phyloP scores from a whole-genome alignment of 2,888 invertebrate species.

The Drosophila mayaguana region DNA sequence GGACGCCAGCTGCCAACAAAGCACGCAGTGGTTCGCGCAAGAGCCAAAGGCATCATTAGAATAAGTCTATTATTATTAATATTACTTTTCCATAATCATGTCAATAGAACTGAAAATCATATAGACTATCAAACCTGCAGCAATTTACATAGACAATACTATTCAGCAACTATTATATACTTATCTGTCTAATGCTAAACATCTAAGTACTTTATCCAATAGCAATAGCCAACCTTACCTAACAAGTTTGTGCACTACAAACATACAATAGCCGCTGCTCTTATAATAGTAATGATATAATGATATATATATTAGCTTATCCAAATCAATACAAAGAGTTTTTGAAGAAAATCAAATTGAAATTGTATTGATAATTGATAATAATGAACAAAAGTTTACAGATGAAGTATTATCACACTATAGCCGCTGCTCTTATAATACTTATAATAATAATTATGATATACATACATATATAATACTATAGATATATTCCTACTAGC shows the following conservation, averaged over 20 bases:
- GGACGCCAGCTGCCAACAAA: constrained; percentile 46
- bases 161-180: not conserved
- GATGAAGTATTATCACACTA: not conserved
- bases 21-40: constrained; percentile 80
- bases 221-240: not conserved
- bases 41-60: constrained; percentile 76
- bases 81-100: not conserved
- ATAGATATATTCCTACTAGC: too few relatives aligned
- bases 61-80: not conserved
- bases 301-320: not conserved
- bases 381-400: not conserved
- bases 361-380: not conserved
- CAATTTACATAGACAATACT: not conserved
- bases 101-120: not conserved
- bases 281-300: constrained; percentile 1
- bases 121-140: not conserved
- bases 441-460: not conserved
- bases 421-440: constrained; percentile 1
- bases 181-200: not conserved
- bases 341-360: not conserved
- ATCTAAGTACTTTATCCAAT: not conserved
- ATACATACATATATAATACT: not conserved
- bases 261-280: not conserved
- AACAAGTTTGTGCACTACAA: not conserved
- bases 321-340: not conserved